These are phyloP conservation scores for Verasper variegatus DNA, from an alignment of 2,113 vertebrate genomes.

Conservation along the genomic window DNA sequence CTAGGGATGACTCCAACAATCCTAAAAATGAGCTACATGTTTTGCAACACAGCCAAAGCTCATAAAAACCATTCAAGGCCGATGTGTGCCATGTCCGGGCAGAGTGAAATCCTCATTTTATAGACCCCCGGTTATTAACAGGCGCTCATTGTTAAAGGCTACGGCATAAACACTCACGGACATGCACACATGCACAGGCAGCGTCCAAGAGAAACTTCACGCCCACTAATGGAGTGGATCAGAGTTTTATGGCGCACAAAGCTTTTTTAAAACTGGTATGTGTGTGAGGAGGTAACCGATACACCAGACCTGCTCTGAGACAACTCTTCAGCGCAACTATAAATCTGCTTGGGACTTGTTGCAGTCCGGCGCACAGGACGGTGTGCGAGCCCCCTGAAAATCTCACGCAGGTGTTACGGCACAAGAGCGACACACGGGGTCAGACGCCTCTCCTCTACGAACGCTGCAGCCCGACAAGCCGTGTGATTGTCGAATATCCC, in stretches of 20 bases:
- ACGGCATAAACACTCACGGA: constrained; percentile 6
- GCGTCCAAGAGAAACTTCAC: constrained; percentile 52
- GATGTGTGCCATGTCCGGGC: constrained; percentile 28
- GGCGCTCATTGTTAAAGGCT: constrained; percentile 39
- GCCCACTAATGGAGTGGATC: constrained; percentile 69
- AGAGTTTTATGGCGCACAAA: constrained; percentile 74
- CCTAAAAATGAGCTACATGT: constrained; percentile 56
- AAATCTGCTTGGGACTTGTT: constrained; percentile 81
- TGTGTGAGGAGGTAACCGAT: constrained; percentile 77
- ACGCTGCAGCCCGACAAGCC: constrained; percentile 41
- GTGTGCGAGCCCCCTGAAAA: constrained; percentile 74
- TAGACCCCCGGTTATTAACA: constrained; percentile 42
- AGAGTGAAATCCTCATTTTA: constrained; percentile 54
- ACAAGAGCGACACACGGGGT: constrained; percentile 12
- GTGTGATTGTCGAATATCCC: constrained; percentile 41
- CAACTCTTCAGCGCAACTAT: constrained; percentile 69
- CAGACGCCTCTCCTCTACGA: constrained; percentile 34
- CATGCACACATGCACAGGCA: constrained; percentile 10
- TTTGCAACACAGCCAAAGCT: constrained; percentile 28
- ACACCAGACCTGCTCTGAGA: constrained; percentile 64
- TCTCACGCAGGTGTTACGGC: constrained; percentile 76
- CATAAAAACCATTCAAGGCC: constrained; percentile 53
- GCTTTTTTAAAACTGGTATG: constrained; percentile 54
- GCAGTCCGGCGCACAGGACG: constrained; percentile 68
- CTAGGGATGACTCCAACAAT: constrained; percentile 55